A percentile compares a stretch with the other conserved stretches of the same genome.
Conservation (phyloP, 2,797 vertebrate genomes). For the Melanogrammus aeglefinus region DNA sequence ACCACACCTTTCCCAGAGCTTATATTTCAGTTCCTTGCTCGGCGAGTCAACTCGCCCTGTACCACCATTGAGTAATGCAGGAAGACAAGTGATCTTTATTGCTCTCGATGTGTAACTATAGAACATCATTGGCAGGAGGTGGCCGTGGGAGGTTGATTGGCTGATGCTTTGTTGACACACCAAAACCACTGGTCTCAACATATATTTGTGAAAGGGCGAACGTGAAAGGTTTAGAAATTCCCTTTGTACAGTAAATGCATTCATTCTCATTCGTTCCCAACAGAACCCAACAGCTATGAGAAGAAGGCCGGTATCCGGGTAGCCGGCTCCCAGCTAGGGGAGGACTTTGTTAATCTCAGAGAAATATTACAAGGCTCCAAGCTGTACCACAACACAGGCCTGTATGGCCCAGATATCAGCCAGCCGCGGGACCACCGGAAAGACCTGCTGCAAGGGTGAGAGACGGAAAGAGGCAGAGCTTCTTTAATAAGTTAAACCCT, state of each 20-base stretch:
- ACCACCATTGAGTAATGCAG: too few relatives aligned
- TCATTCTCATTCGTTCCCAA: background rate
- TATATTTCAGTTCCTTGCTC: too few relatives aligned
- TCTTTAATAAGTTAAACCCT: background rate
- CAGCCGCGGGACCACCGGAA: conserved; percentile 76
- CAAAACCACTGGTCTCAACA: too few relatives aligned
- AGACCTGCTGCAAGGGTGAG: conserved; percentile 79
- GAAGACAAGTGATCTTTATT: too few relatives aligned
- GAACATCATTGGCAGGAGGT: too few relatives aligned
- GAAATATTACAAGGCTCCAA: conserved; percentile 74
- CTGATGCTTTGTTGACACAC: too few relatives aligned
- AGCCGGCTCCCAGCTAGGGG: conserved; percentile 82
- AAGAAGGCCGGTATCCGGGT: conserved; percentile 87
- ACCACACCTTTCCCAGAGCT: too few relatives aligned
- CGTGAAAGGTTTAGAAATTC: background rate
- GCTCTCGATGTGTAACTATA: too few relatives aligned
- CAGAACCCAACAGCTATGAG: conserved; percentile 92
- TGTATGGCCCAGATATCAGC: conserved; percentile 87
- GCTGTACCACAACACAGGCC: conserved; percentile 67
- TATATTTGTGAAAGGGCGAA: too few relatives aligned
- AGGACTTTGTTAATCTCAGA: conserved; percentile 80
- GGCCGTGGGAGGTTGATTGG: too few relatives aligned
- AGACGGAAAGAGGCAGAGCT: conserved; percentile 9
- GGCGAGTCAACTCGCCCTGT: too few relatives aligned
- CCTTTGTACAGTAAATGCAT: background rate